Evolutionary conservation across 2,797 vertebrate genomes (phyloP).

Genomic region (Anabas testudineus): DNA sequence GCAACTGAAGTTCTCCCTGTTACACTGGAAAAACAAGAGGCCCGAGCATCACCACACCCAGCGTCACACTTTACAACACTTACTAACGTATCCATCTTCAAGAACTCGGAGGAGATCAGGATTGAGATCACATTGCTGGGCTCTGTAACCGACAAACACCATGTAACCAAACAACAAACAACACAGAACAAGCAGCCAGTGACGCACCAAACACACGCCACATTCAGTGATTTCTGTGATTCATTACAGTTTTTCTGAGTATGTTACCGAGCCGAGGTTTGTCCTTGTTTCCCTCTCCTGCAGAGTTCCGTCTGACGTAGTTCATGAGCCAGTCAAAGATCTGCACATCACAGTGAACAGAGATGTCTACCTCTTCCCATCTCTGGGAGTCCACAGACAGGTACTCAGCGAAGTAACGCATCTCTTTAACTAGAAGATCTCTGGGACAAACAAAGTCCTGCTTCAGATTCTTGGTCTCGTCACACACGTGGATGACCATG

Average conservation of each 20-base stretch:
- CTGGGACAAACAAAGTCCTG: conserved; percentile 97
- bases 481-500: conserved; percentile 99
- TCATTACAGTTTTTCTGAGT: not conserved
- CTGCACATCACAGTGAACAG: conserved; percentile 97
- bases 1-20: not conserved
- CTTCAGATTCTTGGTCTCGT: conserved; percentile 97
- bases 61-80: conserved; percentile 82
- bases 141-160: conserved; percentile 90
- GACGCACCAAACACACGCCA: conserved; percentile 52
- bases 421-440: conserved; percentile 96
- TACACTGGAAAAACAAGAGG: conserved; percentile 49
- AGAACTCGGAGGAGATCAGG: conserved; percentile 99
- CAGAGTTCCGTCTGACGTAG: conserved; percentile 93
- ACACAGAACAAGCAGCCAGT: conserved; percentile 63
- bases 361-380: conserved; percentile 99
- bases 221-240: conserved; percentile 19
- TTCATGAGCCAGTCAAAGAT: conserved; percentile 99
- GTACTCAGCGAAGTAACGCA: conserved; percentile 98
- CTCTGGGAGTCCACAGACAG: conserved; percentile 93
- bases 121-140: conserved; percentile 99
- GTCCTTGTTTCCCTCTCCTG: conserved; percentile 85
- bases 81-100: conserved; percentile 99
- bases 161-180: conserved; percentile 74
- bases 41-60: conserved; percentile 39
- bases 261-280: conserved; percentile 90